Percentiles rank a stretch among this genome's conserved stretches.
phyloP scores from a whole-genome alignment of 2,888 invertebrate genomes.

The Ornithoptera priamus region DNA sequence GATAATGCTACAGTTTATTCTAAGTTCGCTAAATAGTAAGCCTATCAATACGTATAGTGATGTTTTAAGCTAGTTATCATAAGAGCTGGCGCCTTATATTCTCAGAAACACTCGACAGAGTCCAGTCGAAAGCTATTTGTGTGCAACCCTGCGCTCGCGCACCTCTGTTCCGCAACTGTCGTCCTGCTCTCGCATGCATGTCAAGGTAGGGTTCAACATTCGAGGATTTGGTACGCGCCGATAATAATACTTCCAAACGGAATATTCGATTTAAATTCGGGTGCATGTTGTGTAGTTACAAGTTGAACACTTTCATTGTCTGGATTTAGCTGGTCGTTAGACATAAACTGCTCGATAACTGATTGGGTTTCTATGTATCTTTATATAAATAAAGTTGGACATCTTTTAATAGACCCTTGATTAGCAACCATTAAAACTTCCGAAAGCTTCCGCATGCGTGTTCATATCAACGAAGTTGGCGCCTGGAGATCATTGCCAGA shows the following conservation, averaged over 20 bases:
- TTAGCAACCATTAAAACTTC: conserved; percentile 61
- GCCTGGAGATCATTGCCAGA: conserved; percentile 77
- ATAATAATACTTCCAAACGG: conserved; percentile 60
- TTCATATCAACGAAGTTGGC: conserved; percentile 40
- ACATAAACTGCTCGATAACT: neutral
- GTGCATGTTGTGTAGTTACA: conserved; percentile 60
- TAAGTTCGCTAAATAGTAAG: conserved; percentile 36
- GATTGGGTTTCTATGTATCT: conserved; percentile 57
- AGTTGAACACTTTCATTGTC: conserved; percentile 64
- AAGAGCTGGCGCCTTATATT: conserved; percentile 49
- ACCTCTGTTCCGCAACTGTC: conserved; percentile 65
- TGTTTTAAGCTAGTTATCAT: conserved; percentile 33
- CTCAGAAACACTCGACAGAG: conserved; percentile 67
- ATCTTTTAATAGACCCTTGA: conserved; percentile 33
- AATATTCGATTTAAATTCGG: conserved; percentile 47
- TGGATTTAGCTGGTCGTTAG: conserved; percentile 37
- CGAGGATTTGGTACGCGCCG: conserved; percentile 69
- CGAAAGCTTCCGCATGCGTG: conserved; percentile 65
- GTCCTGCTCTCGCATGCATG: conserved; percentile 73
- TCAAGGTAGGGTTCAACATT: conserved; percentile 80
- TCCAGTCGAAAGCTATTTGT: conserved; percentile 70
- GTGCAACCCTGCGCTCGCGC: conserved; percentile 70
- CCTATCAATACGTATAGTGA: conserved; percentile 36
- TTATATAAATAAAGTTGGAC: conserved; percentile 42
- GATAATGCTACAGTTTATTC: conserved; percentile 36